Base-by-base conservation (phyloP, 2,888 invertebrate genomes). In the Leucophenga maculata region DNA sequence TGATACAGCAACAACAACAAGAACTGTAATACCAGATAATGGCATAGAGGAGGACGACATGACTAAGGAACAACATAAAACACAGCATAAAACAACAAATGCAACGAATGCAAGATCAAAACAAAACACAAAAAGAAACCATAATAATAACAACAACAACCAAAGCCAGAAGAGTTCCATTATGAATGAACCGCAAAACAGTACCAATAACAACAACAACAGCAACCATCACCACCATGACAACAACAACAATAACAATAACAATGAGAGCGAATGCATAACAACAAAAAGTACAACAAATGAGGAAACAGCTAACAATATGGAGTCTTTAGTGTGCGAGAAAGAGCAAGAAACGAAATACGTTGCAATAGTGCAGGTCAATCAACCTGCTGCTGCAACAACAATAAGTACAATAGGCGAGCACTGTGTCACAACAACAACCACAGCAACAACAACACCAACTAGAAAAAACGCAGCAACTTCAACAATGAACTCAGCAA, bases 311-410 rank as follows among this genome's bases (percentile, higher is more conserved):
- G n/a, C n/a, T n/a, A 62, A 55, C 14, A 44, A n/a, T n/a, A n/a
- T n/a, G n/a, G n/a, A n/a, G n/a, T n/a, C n/a, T n/a, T n/a, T 14
- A 64, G 22, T 59, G 55, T 39, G 64, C 55, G 57, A 66, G 26
- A 32, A 69, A 65, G 50, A 32, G 57, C 31, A 57, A 64, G 44
- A 66, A 59, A 64, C 62, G 22, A 64, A 46, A 9, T 16, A 62
- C 44, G 62, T 48, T 14, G 50, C 69, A 66, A 72, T 70, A 77
- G 79, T 76, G 75, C 83, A 82, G 85, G 84, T 85, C 84, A 84
- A 78, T 85, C 83, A 84, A 85, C 84, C 82, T 85, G 83, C 81
- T 84, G 81, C 85, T 83, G 78, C 75, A 75, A 32, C 76, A 60
- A 71, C 72, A 66, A 31, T 46, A 50, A 66, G 31, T 55, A 20